Evolutionary conservation across 2,888 invertebrate genomes (phyloP).

Genomic region (Mechanitis mazaeus): DNA sequence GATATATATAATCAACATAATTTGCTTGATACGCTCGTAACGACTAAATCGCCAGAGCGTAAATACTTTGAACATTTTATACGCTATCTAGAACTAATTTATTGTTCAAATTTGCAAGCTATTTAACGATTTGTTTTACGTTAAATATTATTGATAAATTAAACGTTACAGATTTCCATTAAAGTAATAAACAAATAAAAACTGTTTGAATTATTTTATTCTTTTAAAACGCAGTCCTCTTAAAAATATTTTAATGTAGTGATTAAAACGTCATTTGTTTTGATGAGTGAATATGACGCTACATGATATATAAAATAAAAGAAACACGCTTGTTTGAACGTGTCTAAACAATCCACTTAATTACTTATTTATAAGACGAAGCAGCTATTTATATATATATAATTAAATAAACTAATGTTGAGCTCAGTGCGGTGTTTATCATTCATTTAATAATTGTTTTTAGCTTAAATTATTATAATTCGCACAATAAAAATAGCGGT

Average conservation of each 20-base stretch:
- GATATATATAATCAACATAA: too few species aligned
- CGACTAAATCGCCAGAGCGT: too few species aligned
- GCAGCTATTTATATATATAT: conserved; percentile 14
- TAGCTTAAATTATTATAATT: background rate
- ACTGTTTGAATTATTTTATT: too few species aligned
- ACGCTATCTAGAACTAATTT: too few species aligned
- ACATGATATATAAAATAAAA: conserved; percentile 58
- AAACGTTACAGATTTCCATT: too few species aligned
- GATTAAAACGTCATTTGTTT: conserved; percentile 47
- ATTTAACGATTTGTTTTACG: conserved; percentile 5
- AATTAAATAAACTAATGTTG: conserved; percentile 23
- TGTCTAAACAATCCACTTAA: conserved; percentile 51
- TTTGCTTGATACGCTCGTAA: too few species aligned
- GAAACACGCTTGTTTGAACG: conserved; percentile 35
- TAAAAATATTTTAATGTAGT: conserved; percentile 21
- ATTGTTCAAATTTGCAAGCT: background rate
- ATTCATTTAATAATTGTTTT: background rate
- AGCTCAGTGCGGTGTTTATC: conserved; percentile 9
- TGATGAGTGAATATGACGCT: conserved; percentile 49
- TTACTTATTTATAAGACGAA: conserved; percentile 40
- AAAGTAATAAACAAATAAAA: too few species aligned
- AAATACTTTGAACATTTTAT: too few species aligned
- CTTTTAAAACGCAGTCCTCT: background rate
- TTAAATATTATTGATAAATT: too few species aligned
- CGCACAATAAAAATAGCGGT: background rate